Evolutionary conservation across 2,113 vertebrate genomes (phyloP).

Genomic region (Brachyistius frenatus): DNA sequence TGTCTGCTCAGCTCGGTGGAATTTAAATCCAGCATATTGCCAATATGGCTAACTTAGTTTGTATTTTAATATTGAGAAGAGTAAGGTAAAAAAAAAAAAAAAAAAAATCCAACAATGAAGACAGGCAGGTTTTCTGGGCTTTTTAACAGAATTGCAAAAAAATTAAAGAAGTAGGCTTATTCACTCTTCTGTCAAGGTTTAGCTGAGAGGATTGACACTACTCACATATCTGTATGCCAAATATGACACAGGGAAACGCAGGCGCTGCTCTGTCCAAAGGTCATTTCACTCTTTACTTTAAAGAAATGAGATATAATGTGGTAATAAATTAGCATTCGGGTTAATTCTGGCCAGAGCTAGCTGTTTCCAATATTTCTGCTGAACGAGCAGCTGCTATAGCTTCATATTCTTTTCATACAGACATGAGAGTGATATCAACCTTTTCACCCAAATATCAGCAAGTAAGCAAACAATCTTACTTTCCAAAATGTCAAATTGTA

Average conservation of each 20-base stretch:
- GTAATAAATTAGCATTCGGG: background rate
- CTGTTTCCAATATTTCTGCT: no score
- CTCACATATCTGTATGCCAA: background rate
- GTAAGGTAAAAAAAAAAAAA: background rate
- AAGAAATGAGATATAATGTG: background rate
- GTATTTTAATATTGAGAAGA: background rate
- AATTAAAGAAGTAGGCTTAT: no score
- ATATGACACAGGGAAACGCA: background rate
- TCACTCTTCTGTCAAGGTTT: no score
- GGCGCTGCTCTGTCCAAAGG: no score
- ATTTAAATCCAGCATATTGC: slow-evolving; percentile 17
- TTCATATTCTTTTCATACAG: no score
- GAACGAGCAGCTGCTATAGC: no score
- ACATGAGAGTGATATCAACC: background rate
- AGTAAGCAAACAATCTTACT: background rate
- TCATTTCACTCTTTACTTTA: background rate
- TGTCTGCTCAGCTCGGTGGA: slow-evolving; percentile 14
- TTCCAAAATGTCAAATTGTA: background rate
- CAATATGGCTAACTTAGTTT: background rate
- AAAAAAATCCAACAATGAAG: background rate
- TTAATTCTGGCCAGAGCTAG: background rate
- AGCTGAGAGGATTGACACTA: no score
- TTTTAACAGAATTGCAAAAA: background rate
- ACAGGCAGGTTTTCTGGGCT: background rate
- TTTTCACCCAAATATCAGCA: background rate